Percentiles rank a stretch among this genome's conserved stretches.
These are phyloP conservation scores for Ploceus nigricollis DNA, from an alignment of 2,113 vertebrate genomes.

Conservation along the genomic window DNA sequence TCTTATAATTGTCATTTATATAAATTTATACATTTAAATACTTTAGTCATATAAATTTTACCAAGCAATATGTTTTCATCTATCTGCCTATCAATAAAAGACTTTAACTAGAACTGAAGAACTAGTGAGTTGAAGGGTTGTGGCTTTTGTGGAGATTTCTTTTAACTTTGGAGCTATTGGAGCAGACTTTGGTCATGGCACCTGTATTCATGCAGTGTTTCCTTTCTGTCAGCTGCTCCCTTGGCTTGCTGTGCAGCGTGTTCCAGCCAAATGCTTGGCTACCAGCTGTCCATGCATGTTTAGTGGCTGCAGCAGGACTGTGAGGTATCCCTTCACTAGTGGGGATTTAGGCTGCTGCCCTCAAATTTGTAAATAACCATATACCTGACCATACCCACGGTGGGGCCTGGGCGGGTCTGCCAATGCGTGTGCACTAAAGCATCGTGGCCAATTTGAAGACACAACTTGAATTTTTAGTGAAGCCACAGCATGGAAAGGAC, in stretches of 20 bases:
- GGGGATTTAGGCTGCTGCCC: background rate
- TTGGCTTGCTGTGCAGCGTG: background rate
- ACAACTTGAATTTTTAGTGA: background rate
- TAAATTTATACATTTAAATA: background rate
- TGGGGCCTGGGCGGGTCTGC: background rate
- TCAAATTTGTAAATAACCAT: background rate
- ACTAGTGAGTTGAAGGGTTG: background rate
- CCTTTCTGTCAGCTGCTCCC: background rate
- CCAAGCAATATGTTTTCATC: background rate
- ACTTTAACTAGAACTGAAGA: background rate
- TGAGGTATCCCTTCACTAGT: background rate
- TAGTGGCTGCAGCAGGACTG: background rate
- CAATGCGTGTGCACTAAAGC: rapidly evolving
- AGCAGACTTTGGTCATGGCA: background rate
- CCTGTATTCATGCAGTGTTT: background rate
- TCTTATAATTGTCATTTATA: background rate
- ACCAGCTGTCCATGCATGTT: background rate
- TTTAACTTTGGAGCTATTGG: background rate
- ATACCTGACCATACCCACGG: background rate
- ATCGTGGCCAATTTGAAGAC: rapidly evolving
- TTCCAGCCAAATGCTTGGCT: background rate
- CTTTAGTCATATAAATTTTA: background rate
- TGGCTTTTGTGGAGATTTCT: background rate
- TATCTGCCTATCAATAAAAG: background rate
- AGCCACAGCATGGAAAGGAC: background rate